Base-by-base conservation (phyloP, 2,888 invertebrate species). In the Ceraclea dissimilis region DNA sequence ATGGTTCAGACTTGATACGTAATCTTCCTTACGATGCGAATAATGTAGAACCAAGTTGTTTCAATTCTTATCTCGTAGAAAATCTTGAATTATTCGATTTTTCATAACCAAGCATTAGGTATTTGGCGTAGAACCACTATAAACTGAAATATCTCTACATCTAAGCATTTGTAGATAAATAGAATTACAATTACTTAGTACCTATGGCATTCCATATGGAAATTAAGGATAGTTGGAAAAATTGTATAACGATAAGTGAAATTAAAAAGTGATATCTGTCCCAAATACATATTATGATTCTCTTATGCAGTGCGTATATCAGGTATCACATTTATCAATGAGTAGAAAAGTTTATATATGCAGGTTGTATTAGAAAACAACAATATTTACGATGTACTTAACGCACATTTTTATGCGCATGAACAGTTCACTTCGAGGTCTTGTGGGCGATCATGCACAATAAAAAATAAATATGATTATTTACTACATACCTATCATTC, bases 391-490 rank as follows among this genome's bases (percentile, higher is more conserved):
- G 39, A 39, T 13, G 13, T 39, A 13, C 13, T 39, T n/a, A 8
- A 39, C 39, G 13, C 39, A 16, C 13, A 39, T 39, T 8, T 39
- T 39, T 39, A 39, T 16, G 39, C 39, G 39, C 39, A 39, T 16
- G 39, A 39, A 39, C 13, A 39, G 39, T 39, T 47, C 47, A 47
- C 47, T 8, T 5, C 47, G 19, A 47, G 47, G 47, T 16, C 47
- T 10, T 18, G 47, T 18, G 47, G 47, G 47, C 21, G 47, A 47
- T 47, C 19, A 47, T 47, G 47, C 21, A 47, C 5, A 39, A 13
- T 39, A 16, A 2, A n/a, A 39, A 8, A 39, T 8, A n/a, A n/a
- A 39, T 8, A 5, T 39, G 4, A 39, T 16, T 8, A 39, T 39
- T 39, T 39, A 39, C 13, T 16, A 26, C 10, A 26, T 4, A 26